Conservation (phyloP, 1,140 invertebrate species). For the Drosophila parabipectinata region DNA sequence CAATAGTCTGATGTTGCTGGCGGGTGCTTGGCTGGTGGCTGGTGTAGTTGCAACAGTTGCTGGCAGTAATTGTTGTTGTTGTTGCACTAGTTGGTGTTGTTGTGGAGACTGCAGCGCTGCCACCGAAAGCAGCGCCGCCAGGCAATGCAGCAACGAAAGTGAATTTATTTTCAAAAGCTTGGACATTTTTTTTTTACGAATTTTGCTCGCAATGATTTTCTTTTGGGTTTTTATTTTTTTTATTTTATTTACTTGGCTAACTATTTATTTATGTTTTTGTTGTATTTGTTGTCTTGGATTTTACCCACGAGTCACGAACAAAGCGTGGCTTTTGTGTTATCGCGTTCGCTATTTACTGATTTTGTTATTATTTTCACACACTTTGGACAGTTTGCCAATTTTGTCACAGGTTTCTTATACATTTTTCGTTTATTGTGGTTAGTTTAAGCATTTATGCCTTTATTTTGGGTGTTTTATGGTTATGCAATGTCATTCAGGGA, state of each 20-base stretch:
- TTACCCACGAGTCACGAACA: conserved; percentile 49
- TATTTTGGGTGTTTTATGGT: conserved; percentile 36
- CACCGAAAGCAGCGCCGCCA: conserved; percentile 33
- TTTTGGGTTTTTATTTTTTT: conserved; percentile 5
- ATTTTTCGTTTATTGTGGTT: conserved; percentile 52
- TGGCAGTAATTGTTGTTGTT: conserved; percentile 44
- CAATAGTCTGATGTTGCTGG: conserved; percentile 37
- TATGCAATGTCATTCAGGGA: conserved; percentile 52
- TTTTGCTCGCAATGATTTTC: conserved; percentile 47
- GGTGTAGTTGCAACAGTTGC: conserved; percentile 38
- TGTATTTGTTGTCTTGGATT: not conserved
- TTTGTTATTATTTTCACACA: conserved; percentile 66
- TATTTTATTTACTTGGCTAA: conserved; percentile 14
- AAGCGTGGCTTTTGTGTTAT: conserved; percentile 58
- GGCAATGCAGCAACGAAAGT: conserved; percentile 67
- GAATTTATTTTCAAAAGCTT: conserved; percentile 68
- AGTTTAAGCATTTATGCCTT: conserved; percentile 35
- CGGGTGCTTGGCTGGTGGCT: conserved; percentile 26
- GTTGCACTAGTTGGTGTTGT: conserved; percentile 12
- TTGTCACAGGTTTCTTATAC: conserved; percentile 59
- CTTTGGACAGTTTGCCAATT: conserved; percentile 59
- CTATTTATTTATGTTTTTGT: conserved; percentile 20
- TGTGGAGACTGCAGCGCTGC: conserved; percentile 49
- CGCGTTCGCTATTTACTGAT: conserved; percentile 13
- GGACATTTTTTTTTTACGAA: conserved; percentile 73